Evolutionary conservation across 2,888 invertebrate species (phyloP), one percentile per base, ranked within the genome.

Genomic region (Rapana venosa): DNA sequence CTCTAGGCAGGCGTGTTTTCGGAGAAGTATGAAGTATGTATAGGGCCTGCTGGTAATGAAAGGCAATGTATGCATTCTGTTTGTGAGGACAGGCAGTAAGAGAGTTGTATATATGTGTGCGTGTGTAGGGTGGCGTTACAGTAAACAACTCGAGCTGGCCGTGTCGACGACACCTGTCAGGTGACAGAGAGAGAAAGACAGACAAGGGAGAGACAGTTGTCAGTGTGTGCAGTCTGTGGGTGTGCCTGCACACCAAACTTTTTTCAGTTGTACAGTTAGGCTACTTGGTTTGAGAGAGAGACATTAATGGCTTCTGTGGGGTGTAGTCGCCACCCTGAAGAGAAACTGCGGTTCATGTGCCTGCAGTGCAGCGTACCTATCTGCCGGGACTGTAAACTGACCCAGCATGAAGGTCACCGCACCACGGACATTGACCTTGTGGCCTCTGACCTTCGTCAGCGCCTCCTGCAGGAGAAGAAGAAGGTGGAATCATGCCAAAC

Each of bases 361-460:
- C 15, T 17, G 35, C 1, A 15, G 22, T 79, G 79, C 79, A 35
- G 15, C 32, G 1, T 22, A 15, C 20, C 35, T 8, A 79, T 79
- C 32, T 79, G 79, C 35, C 79, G 79, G 79, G 79, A 79, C 79
- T 79, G 79, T 26, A 79, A 79, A 4, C 32, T 79, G 35, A 79
- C 79, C 35, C 32, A 35, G 15, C 79, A 79, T 32, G 79, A 79
- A 20, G 79, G 79, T 22, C 79, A 79, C 35, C 32, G 13, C 32
- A 79, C 79, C 79, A 79, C 13, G 17, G 79, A 79, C 35, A 17
- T 79, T 13, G 79, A 79, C 79, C 32, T 35, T 13, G 79, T 26
- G 17, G 79, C 35, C 79, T 0, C 32, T 22, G 32, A 79, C 79
- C 17, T 79, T 15, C 79, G 79, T 5, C 17, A 79, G 17, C 30